Conservation (phyloP, 2,113 vertebrate genomes). For the Salminus brasiliensis region DNA sequence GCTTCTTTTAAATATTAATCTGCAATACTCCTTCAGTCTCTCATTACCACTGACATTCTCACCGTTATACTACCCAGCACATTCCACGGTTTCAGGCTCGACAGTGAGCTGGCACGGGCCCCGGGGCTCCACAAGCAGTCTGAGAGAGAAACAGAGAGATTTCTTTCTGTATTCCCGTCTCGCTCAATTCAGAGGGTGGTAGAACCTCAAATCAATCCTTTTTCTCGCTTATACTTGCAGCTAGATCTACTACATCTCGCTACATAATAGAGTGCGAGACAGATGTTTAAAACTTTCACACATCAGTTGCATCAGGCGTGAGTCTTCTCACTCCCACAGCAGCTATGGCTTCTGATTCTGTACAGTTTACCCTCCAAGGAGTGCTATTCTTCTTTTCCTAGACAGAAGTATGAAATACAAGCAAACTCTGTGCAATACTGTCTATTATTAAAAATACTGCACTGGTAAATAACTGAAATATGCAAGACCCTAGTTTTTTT, state of each 20-base stretch:
- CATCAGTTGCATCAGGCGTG: neutral
- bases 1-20: slow-evolving; percentile 24
- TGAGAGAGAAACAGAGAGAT: neutral
- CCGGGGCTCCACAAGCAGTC: neutral
- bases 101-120: neutral
- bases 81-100: neutral
- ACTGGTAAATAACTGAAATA: neutral
- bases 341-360: neutral
- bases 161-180: neutral
- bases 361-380: neutral
- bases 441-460: neutral
- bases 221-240: neutral
- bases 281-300: neutral
- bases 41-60: neutral
- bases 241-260: slow-evolving; percentile 11
- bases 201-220: neutral
- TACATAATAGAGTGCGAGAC: neutral
- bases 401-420: neutral
- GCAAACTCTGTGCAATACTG: neutral
- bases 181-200: neutral
- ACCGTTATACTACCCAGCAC: neutral
- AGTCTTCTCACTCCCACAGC: neutral
- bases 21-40: neutral
- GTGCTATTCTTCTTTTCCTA: neutral
- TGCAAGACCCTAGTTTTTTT: neutral